Conservation (phyloP, 2,113 vertebrate species). For the Cisticola juncidis region DNA sequence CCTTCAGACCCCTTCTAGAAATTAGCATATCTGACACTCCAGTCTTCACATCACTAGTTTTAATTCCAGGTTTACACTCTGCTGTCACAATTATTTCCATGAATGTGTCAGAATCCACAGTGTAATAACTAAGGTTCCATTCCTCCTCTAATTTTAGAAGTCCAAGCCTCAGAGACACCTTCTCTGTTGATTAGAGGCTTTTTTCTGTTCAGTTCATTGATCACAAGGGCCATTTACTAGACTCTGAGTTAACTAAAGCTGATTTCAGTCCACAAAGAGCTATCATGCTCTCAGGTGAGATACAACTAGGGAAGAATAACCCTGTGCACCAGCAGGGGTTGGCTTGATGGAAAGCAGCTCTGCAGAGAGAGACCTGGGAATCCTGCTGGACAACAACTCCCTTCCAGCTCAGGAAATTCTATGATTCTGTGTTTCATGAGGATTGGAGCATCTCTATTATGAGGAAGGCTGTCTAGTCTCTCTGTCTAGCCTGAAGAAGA, state of each 20-base stretch:
- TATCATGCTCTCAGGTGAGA: neutral
- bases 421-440: neutral
- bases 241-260: constrained; percentile 22
- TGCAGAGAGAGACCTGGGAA: neutral
- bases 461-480: neutral
- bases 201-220: constrained; percentile 39
- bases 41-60: constrained; percentile 27
- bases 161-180: neutral
- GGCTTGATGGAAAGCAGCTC: neutral
- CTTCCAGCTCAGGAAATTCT: neutral
- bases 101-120: constrained; percentile 9
- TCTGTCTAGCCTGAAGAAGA: neutral
- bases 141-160: constrained; percentile 30
- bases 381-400: neutral
- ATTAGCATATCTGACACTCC: neutral
- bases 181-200: constrained; percentile 29
- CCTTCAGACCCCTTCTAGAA: constrained; percentile 25
- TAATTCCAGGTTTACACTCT: constrained; percentile 29
- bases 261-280: constrained; percentile 17
- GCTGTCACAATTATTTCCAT: constrained; percentile 15
- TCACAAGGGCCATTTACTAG: constrained; percentile 30
- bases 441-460: neutral
- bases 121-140: neutral
- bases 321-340: neutral
- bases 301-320: neutral